These are phyloP conservation scores for Notamacropus eugenii DNA, from an alignment of 2,797 vertebrate species.

Conservation along the genomic window DNA sequence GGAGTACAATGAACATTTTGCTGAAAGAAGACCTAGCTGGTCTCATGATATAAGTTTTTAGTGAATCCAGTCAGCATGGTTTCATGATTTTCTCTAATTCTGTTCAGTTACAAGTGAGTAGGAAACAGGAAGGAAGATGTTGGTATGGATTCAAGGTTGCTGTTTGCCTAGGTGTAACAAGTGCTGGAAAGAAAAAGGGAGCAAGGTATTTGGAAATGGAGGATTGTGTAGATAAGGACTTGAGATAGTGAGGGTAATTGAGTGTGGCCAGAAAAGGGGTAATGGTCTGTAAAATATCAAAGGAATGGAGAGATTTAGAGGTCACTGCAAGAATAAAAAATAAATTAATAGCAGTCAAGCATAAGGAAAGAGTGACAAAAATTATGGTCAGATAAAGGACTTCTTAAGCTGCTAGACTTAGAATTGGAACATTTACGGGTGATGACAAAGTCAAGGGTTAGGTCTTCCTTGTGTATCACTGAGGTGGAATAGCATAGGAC, in stretches of 20 bases:
- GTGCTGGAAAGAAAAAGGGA: background rate
- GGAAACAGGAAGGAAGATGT: background rate
- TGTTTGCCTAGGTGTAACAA: background rate
- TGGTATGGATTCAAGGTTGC: background rate
- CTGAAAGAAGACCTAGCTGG: too few species aligned
- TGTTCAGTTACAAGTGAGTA: background rate
- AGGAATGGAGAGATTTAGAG: background rate
- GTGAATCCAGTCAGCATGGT: too few species aligned
- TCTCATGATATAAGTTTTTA: too few species aligned
- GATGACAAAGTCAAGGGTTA: background rate
- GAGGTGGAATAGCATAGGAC: background rate
- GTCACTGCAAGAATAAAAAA: background rate
- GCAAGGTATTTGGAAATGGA: background rate
- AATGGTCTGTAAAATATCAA: background rate
- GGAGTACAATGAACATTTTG: too few species aligned
- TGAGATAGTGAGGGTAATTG: background rate
- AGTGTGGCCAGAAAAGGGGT: background rate
- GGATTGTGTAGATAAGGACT: background rate
- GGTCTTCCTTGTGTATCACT: background rate
- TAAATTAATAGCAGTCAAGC: background rate
- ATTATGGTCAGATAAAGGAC: too few species aligned
- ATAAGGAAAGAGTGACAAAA: background rate
- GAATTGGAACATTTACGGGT: background rate
- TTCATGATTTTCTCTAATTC: too few species aligned
- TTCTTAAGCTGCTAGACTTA: background rate